A percentile compares a stretch with the other conserved stretches of the same genome.
Conservation (phyloP, 2,888 invertebrate genomes). For the Bimastos eiseni region DNA sequence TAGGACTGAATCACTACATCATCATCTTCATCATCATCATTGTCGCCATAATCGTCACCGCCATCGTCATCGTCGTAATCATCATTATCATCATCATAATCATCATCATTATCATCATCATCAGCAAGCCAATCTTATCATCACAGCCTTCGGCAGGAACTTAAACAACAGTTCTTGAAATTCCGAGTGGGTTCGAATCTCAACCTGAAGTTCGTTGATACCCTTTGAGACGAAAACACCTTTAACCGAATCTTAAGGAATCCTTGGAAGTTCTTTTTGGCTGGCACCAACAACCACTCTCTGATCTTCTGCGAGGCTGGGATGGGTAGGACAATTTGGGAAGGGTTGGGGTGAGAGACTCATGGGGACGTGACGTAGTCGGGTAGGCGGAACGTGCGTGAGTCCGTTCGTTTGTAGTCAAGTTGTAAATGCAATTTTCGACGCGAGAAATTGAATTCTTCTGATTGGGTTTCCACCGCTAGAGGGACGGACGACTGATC, state of each 20-base stretch:
- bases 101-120: not conserved
- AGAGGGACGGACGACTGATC: not conserved
- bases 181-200: no score
- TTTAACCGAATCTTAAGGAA: not conserved
- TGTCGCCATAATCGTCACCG: no score
- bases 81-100: not conserved
- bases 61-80: no score
- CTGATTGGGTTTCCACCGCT: not conserved
- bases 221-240: not conserved
- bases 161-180: no score
- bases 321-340: not conserved
- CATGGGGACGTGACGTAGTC: not conserved
- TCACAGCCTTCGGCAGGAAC: no score
- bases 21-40: not conserved
- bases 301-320: not conserved
- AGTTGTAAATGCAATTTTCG: not conserved
- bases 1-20: no score
- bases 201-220: no score
- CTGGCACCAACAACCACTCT: not conserved
- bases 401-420: not conserved
- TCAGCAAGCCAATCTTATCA: no score
- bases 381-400: not conserved
- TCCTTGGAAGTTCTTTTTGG: not conserved
- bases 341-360: not conserved
- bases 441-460: conserved; percentile 13